Evolutionary conservation across 2,888 invertebrate species (phyloP).

Genomic region (Andrena haemorrhoa): DNA sequence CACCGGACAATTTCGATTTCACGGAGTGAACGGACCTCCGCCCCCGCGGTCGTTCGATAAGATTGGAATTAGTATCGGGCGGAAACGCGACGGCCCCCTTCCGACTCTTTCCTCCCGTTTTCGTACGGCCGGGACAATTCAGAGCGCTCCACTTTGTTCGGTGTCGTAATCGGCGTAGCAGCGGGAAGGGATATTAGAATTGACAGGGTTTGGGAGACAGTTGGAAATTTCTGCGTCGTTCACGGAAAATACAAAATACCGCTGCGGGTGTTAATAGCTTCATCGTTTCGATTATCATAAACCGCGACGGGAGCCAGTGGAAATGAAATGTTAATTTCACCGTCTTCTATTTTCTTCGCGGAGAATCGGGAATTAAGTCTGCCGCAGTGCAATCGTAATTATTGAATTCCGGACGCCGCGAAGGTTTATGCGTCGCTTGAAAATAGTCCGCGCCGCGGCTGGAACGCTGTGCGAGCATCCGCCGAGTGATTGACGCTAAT

Average conservation of each 20-base stretch:
- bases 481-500: conserved; percentile 48
- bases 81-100: conserved; percentile 5
- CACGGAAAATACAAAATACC: neutral
- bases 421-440: conserved; percentile 22
- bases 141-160: neutral
- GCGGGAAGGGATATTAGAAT: neutral
- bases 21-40: conserved; percentile 25
- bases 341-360: neutral
- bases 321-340: conserved; percentile 42
- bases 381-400: neutral
- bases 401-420: conserved; percentile 19
- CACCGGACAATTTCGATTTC: conserved; percentile 45
- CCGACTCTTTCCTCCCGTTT: conserved; percentile 1
- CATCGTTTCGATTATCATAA: conserved; percentile 22
- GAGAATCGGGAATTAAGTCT: neutral
- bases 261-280: neutral
- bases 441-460: conserved; percentile 11
- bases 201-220: neutral
- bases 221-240: neutral
- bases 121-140: conserved; percentile 13
- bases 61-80: conserved; percentile 24
- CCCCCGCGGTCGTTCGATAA: conserved; percentile 26
- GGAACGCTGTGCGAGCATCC: neutral
- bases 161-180: too few species aligned
- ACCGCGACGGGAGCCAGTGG: neutral